These are phyloP conservation scores for Thamnophis sirtalis DNA, from an alignment of 2,113 vertebrate species.

Conservation along the genomic window DNA sequence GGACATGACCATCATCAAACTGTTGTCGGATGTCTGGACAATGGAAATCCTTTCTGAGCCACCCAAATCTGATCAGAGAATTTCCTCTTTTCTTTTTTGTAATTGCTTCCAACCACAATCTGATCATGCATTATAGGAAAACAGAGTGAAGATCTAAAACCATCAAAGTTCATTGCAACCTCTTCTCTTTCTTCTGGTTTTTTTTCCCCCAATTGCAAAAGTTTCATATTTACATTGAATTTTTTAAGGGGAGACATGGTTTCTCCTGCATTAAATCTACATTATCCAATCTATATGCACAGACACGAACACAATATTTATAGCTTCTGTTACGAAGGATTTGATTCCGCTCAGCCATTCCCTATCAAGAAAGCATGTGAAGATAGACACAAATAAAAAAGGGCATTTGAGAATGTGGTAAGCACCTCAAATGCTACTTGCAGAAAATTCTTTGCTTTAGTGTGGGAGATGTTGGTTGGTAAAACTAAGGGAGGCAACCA, in stretches of 20 bases:
- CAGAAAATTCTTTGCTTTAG: no score
- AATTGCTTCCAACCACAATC: background rate
- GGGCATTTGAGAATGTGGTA: no score
- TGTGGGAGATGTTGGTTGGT: no score
- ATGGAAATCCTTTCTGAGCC: background rate
- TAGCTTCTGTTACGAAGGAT: background rate
- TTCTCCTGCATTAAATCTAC: background rate
- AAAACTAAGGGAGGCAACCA: no score
- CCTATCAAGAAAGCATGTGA: no score
- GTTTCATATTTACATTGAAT: background rate
- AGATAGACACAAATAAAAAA: no score
- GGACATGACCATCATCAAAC: background rate
- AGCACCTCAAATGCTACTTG: no score
- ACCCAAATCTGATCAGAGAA: background rate
- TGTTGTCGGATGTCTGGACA: background rate
- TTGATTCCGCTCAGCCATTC: background rate
- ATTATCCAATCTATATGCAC: no score
- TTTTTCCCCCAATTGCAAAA: background rate
- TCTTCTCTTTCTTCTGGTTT: background rate
- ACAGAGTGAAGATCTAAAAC: background rate
- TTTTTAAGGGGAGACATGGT: background rate
- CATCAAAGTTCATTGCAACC: background rate
- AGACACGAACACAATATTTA: no score
- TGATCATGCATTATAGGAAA: background rate
- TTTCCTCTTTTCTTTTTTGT: background rate